These are phyloP conservation scores for Danionella cerebrum DNA, from an alignment of 2,113 vertebrate genomes.

Conservation along the genomic window DNA sequence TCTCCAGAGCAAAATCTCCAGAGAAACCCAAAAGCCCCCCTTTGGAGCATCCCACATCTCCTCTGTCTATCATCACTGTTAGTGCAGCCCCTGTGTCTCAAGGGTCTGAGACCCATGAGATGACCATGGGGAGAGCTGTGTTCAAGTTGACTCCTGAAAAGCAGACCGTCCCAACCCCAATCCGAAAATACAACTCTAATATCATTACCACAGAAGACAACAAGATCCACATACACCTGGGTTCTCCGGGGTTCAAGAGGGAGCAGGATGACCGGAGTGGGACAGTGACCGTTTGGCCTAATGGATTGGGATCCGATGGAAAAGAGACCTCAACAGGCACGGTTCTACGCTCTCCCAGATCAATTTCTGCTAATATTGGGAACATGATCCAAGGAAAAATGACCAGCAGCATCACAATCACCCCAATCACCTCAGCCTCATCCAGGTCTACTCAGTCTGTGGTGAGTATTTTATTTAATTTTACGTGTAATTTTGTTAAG, in stretches of 20 bases:
- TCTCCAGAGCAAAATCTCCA: constrained; percentile 77
- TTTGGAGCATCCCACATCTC: constrained; percentile 61
- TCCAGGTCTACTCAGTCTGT: constrained; percentile 74
- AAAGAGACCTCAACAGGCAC: constrained; percentile 72
- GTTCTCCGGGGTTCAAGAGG: constrained; percentile 74
- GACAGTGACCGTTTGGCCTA: constrained; percentile 67
- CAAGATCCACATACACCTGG: constrained; percentile 94
- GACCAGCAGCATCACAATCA: constrained; percentile 93
- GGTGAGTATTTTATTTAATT: constrained; percentile 71
- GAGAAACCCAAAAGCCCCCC: constrained; percentile 57
- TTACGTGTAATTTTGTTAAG: too few relatives aligned
- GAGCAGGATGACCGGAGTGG: constrained; percentile 56
- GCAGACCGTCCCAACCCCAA: constrained; percentile 58
- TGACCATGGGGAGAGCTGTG: constrained; percentile 69
- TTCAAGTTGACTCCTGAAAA: constrained; percentile 83
- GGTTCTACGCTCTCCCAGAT: constrained; percentile 74
- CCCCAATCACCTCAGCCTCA: constrained; percentile 70
- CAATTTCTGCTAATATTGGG: constrained; percentile 27
- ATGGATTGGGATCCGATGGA: constrained; percentile 63
- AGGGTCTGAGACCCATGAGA: constrained; percentile 75
- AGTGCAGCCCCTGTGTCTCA: constrained; percentile 64
- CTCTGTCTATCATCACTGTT: constrained; percentile 58
- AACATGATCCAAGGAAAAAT: constrained; percentile 66
- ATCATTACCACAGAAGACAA: constrained; percentile 94
- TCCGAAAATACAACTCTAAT: constrained; percentile 77